These are phyloP conservation scores for Myotis pilosus DNA, from an alignment of 2,797 vertebrate genomes.

Conservation along the genomic window DNA sequence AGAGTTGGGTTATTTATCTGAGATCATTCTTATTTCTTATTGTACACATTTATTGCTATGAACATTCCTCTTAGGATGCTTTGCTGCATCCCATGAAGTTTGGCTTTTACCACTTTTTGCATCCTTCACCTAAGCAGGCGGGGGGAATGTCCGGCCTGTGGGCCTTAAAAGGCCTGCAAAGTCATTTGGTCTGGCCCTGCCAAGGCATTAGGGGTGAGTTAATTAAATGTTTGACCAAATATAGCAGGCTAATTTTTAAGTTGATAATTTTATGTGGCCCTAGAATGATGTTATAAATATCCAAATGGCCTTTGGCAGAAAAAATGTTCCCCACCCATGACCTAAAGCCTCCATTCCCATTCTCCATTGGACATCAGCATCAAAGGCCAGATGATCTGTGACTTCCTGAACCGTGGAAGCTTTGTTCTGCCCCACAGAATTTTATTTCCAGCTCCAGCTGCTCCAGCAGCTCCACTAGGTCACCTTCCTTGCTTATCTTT, in stretches of 20 bases:
- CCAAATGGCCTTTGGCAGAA: too few relatives aligned
- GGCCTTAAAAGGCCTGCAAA: too few relatives aligned
- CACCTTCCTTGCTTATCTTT: not conserved
- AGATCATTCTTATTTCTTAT: not conserved
- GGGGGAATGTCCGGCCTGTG: too few relatives aligned
- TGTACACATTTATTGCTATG: not conserved
- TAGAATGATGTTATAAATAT: too few relatives aligned
- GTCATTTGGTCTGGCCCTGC: too few relatives aligned
- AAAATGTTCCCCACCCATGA: too few relatives aligned
- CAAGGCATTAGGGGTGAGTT: too few relatives aligned
- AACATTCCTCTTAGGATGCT: not conserved
- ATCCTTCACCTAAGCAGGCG: not conserved
- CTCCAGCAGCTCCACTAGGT: conserved; percentile 88
- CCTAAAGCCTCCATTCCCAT: conserved; percentile 91
- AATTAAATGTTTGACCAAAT: too few relatives aligned
- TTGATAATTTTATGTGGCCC: too few relatives aligned
- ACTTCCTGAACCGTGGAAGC: conserved; percentile 94
- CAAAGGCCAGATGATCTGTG: conserved; percentile 97
- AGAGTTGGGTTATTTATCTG: not conserved
- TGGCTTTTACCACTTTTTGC: conserved; percentile 14
- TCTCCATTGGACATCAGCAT: conserved; percentile 91
- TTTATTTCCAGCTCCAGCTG: conserved; percentile 76
- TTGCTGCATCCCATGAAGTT: not conserved
- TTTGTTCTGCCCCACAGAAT: conserved; percentile 89
- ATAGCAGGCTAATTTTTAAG: too few relatives aligned